A percentile compares a stretch with the other conserved stretches of the same genome.
Conservation (phyloP, 2,888 invertebrate genomes). For the Trissonchulus latispiculum region DNA sequence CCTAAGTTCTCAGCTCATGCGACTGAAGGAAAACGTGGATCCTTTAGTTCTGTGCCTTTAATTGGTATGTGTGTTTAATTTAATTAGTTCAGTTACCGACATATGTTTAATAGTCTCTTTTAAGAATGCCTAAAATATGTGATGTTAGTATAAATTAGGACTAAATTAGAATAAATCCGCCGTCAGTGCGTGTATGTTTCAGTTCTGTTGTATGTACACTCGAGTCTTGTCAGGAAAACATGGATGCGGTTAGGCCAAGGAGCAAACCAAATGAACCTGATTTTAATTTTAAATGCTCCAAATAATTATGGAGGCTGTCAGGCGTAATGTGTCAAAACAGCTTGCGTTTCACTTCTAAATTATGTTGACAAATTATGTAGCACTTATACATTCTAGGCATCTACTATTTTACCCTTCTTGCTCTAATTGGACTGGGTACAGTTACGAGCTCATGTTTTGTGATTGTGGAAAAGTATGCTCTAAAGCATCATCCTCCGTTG, state of each 20-base stretch:
- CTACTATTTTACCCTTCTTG: conserved; percentile 40
- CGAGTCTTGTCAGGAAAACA: no score
- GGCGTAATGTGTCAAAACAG: no score
- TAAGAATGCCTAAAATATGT: background rate
- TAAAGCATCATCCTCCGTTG: conserved; percentile 21
- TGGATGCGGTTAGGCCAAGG: no score
- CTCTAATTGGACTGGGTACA: conserved; percentile 37
- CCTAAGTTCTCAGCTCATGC: conserved; percentile 17
- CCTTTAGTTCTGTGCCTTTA: conserved; percentile 17
- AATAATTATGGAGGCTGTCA: no score
- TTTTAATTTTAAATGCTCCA: no score
- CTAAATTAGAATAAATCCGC: no score
- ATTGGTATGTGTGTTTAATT: conserved; percentile 10
- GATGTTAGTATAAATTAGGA: background rate
- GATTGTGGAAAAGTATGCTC: conserved; percentile 37
- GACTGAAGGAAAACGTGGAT: conserved; percentile 14
- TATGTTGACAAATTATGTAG: no score
- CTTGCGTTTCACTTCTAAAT: no score
- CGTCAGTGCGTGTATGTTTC: no score
- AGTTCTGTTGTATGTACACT: no score
- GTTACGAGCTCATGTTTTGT: conserved; percentile 39
- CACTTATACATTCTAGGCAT: conserved; percentile 34
- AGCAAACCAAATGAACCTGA: no score
- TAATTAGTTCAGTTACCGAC: background rate
- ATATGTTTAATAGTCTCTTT: background rate